Evolutionary conservation across 2,888 invertebrate genomes (phyloP).

Genomic region (Sclerodermus sp.): DNA sequence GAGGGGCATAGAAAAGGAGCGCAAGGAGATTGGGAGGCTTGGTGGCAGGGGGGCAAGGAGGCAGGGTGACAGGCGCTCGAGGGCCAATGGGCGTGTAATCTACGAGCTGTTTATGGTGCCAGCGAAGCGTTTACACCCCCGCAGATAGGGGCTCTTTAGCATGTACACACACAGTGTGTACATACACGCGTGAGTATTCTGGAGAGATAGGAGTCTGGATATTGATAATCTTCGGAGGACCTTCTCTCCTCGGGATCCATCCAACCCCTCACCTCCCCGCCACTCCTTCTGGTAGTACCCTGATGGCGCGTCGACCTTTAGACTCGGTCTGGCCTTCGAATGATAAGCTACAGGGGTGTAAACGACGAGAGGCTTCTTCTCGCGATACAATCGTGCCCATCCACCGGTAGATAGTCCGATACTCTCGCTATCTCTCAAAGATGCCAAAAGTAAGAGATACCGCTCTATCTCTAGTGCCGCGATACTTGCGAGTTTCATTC

Average conservation of each 20-base stretch:
- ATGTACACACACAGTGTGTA: conserved; percentile 24
- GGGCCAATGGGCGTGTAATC: conserved; percentile 39
- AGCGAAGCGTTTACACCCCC: conserved; percentile 35
- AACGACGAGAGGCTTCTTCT: conserved; percentile 15
- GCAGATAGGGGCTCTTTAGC: conserved; percentile 34
- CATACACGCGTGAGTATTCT: conserved; percentile 23
- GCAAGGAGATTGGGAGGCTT: too few relatives aligned
- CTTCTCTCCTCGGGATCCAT: too few relatives aligned
- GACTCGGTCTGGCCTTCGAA: conserved; percentile 25
- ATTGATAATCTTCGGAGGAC: conserved; percentile 43
- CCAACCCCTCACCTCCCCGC: not conserved
- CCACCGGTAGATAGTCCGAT: too few relatives aligned
- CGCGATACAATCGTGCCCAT: too few relatives aligned
- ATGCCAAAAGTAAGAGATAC: too few relatives aligned
- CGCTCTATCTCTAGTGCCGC: too few relatives aligned
- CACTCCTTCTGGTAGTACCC: not conserved
- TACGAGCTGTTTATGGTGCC: conserved; percentile 35
- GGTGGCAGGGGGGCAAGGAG: too few relatives aligned
- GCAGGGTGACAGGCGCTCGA: conserved; percentile 1
- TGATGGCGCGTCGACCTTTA: conserved; percentile 17
- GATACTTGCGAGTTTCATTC: too few relatives aligned
- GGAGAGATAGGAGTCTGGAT: conserved; percentile 38
- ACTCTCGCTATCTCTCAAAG: too few relatives aligned
- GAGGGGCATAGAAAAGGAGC: too few relatives aligned
- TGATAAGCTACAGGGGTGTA: conserved; percentile 27